A percentile compares a stretch with the other conserved stretches of the same genome.
phyloP scores from a whole-genome alignment of 1,140 invertebrate genomes.

The Mylabris phalerata region DNA sequence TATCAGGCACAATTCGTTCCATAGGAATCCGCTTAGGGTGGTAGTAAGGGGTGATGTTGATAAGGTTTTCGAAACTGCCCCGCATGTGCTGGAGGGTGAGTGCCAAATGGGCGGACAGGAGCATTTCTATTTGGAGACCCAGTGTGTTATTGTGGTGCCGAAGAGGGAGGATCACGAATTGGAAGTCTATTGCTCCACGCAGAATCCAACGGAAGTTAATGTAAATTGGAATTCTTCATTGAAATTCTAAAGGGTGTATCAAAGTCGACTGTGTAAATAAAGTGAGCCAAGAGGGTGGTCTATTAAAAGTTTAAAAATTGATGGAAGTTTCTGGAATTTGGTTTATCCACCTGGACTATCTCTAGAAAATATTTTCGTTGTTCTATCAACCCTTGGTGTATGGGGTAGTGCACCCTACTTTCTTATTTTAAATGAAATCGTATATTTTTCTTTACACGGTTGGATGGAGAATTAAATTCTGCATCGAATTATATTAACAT shows the following conservation, averaged over 20 bases:
- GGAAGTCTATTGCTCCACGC: conserved; percentile 76
- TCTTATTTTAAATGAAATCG: too few species aligned
- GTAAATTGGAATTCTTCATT: neutral
- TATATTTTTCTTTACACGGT: too few species aligned
- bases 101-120: conserved; percentile 85
- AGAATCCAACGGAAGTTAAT: conserved; percentile 67
- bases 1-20: conserved; percentile 65
- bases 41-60: conserved; percentile 58
- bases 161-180: conserved; percentile 73
- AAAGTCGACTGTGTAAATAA: too few species aligned
- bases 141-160: conserved; percentile 67
- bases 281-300: conserved; percentile 51
- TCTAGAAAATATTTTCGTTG: too few species aligned
- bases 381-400: too few species aligned
- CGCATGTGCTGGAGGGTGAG: conserved; percentile 63
- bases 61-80: conserved; percentile 56
- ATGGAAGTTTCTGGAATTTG: too few species aligned
- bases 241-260: too few species aligned
- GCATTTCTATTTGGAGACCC: conserved; percentile 94
- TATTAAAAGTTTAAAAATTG: conserved; percentile 33
- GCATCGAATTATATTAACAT: too few species aligned
- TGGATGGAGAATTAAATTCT: too few species aligned
- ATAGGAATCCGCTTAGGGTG: conserved; percentile 30
- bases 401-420: too few species aligned
- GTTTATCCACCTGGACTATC: too few species aligned